phyloP scores from a whole-genome alignment of 2,888 invertebrate species.

The Dugesia japonica region DNA sequence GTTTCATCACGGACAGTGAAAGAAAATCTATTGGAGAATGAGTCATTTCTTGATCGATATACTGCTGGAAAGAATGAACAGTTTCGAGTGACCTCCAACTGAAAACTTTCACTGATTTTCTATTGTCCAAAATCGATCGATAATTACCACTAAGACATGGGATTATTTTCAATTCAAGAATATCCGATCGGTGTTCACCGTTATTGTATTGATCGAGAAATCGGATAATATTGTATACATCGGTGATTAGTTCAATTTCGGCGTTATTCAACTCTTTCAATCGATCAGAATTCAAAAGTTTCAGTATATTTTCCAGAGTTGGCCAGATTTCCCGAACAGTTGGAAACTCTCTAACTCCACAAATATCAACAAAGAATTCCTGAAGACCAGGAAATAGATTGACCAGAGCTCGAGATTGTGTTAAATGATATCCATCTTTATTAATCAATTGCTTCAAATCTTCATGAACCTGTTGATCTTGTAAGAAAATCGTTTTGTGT shows the following conservation, averaged over 20 bases:
- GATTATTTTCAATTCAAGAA: background rate
- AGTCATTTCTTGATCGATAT: background rate
- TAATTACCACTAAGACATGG: constrained; percentile 6
- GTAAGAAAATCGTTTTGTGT: background rate
- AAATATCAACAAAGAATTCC: background rate
- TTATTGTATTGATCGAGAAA: background rate
- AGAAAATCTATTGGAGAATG: background rate
- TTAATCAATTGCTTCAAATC: background rate
- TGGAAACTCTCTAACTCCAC: background rate
- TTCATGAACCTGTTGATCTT: constrained; percentile 1
- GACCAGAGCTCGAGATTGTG: background rate
- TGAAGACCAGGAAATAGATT: background rate
- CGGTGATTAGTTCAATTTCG: background rate
- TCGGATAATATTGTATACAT: background rate
- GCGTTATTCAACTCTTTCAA: background rate
- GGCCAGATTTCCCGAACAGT: background rate
- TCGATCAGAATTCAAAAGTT: background rate
- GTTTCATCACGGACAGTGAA: background rate
- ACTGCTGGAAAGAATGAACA: background rate
- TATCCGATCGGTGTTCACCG: background rate
- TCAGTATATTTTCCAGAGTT: background rate
- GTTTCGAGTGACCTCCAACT: background rate
- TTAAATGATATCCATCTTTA: background rate
- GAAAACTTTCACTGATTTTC: background rate
- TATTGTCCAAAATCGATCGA: background rate